phyloP scores from a whole-genome alignment of 1,140 invertebrate species.

The Mercenaria mercenaria region DNA sequence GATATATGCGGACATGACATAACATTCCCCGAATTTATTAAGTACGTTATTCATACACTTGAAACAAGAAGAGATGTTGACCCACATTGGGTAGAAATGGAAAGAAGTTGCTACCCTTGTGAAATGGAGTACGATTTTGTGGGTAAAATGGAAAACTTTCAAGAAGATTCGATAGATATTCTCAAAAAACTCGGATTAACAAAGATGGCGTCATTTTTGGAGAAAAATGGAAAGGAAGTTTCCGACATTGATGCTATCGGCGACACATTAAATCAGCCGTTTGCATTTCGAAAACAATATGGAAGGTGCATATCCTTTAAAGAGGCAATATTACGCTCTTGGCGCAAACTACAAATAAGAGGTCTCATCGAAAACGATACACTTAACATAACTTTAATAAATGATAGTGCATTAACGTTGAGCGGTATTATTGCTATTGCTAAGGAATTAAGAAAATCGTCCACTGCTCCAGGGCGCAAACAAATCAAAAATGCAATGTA shows the following conservation, averaged over 20 bases:
- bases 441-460: neutral
- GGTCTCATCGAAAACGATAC: constrained; percentile 32
- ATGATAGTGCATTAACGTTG: neutral
- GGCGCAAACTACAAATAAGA: constrained; percentile 55
- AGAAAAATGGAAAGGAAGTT: neutral
- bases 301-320: constrained; percentile 35
- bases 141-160: constrained; percentile 65
- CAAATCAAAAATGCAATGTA: neutral
- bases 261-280: constrained; percentile 46
- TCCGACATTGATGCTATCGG: constrained; percentile 35
- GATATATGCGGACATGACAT: constrained; percentile 58
- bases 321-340: constrained; percentile 30
- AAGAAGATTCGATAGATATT: constrained; percentile 48
- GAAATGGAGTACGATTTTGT: constrained; percentile 66
- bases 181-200: constrained; percentile 45
- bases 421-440: neutral
- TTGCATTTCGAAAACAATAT: neutral
- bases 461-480: neutral
- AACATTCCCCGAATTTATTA: constrained; percentile 65
- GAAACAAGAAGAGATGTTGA: constrained; percentile 36
- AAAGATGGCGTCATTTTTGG: neutral
- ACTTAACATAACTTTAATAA: neutral
- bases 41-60: constrained; percentile 55
- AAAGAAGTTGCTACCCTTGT: constrained; percentile 55
- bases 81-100: constrained; percentile 55